phyloP scores from a whole-genome alignment of 2,113 vertebrate genomes.

The Patagioenas fasciata region DNA sequence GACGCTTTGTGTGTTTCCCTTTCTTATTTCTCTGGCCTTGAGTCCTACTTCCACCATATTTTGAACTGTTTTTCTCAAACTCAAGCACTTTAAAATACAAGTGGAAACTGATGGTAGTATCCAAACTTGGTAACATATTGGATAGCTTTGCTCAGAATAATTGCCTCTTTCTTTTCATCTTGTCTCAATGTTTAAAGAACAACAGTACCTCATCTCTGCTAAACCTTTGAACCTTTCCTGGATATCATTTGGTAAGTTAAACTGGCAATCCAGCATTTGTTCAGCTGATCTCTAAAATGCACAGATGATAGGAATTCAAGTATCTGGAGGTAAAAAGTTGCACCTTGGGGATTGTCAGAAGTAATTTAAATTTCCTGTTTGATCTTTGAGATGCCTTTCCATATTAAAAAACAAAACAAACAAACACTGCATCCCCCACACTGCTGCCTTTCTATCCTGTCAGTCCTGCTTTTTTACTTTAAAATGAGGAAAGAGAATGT shows the following conservation, averaged over 20 bases:
- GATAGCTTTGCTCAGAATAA: slow-evolving; percentile 48
- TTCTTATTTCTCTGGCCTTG: neutral
- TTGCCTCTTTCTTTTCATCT: slow-evolving; percentile 60
- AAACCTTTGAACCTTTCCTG: slow-evolving; percentile 43
- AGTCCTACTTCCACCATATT: neutral
- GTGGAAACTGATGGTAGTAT: slow-evolving; percentile 36
- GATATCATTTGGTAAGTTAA: neutral
- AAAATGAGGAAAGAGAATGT: neutral
- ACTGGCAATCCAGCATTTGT: neutral
- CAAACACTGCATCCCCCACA: neutral
- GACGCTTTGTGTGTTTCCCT: neutral
- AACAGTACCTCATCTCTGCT: slow-evolving; percentile 40
- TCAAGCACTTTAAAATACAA: neutral
- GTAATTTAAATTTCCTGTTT: neutral
- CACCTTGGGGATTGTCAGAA: neutral
- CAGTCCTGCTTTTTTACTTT: neutral
- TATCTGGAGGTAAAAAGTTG: neutral
- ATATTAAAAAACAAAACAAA: neutral
- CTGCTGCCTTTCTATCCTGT: neutral
- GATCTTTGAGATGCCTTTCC: neutral
- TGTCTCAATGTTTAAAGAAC: slow-evolving; percentile 46
- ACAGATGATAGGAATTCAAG: neutral
- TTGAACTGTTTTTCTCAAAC: neutral
- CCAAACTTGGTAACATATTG: slow-evolving; percentile 49
- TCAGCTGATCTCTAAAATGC: neutral